Conservation (phyloP, 2,888 invertebrate species). For the Hyppa rectilinea region DNA sequence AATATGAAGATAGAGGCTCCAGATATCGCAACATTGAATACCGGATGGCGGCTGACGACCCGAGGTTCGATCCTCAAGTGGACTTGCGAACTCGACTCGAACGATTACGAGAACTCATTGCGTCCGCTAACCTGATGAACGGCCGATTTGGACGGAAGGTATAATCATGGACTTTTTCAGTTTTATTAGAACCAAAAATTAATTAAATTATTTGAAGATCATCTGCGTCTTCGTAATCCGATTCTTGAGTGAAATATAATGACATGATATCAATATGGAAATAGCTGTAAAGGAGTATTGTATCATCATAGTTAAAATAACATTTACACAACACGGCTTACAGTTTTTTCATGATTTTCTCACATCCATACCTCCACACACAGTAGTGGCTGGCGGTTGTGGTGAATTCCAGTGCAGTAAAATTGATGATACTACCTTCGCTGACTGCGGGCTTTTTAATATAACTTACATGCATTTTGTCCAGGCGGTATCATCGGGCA, state of each 20-base stretch:
- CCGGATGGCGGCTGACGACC: conserved; percentile 89
- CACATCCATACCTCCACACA: not conserved
- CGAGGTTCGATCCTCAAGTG: conserved; percentile 88
- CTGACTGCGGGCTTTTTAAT: not conserved
- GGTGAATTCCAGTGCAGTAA: not conserved
- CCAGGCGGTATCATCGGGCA: conserved; percentile 91
- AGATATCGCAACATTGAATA: conserved; percentile 87
- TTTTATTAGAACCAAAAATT: not conserved
- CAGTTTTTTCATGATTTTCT: not conserved
- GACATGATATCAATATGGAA: not conserved
- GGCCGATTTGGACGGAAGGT: conserved; percentile 94
- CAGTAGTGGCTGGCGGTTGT: not conserved
- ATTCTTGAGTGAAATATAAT: not conserved
- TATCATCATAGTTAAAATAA: not conserved
- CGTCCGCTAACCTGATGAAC: conserved; percentile 95
- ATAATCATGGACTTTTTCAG: conserved; percentile 34
- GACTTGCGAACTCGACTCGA: conserved; percentile 87
- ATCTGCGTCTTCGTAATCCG: not conserved
- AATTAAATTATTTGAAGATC: not conserved
- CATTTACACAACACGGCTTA: no score
- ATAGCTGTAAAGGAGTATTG: not conserved
- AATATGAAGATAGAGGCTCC: conserved; percentile 82
- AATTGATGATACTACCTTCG: not conserved
- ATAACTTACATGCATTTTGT: not conserved
- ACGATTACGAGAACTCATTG: conserved; percentile 88